Conservation (phyloP, 2,113 vertebrate genomes). For the Coracopsis vasa region DNA sequence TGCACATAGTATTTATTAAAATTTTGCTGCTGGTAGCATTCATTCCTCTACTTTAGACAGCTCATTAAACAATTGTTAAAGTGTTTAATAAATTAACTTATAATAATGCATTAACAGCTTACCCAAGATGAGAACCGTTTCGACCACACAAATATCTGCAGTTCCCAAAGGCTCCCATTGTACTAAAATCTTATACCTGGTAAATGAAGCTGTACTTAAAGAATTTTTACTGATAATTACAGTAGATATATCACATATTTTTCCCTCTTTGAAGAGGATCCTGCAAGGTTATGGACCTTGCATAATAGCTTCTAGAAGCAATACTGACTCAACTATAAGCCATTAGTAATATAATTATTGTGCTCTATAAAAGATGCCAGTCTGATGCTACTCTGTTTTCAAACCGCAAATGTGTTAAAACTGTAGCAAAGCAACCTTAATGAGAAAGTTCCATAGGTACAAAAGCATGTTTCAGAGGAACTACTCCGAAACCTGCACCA, state of each 20-base stretch:
- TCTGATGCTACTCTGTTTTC: neutral
- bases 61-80: constrained; percentile 49
- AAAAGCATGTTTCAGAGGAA: neutral
- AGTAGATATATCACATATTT: neutral
- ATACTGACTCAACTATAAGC: neutral
- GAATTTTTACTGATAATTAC: constrained; percentile 1
- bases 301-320: neutral
- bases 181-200: neutral
- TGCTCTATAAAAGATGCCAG: neutral
- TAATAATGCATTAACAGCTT: constrained; percentile 39
- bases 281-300: neutral
- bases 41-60: constrained; percentile 16
- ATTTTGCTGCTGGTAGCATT: neutral
- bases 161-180: neutral
- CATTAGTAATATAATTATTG: neutral
- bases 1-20: constrained; percentile 11
- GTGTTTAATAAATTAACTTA: constrained; percentile 22
- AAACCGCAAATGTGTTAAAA: neutral
- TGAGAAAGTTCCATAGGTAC: neutral
- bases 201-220: neutral
- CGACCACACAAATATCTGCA: constrained; percentile 18
- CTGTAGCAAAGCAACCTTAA: neutral
- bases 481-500: neutral
- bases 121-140: constrained; percentile 26
- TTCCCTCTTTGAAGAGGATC: neutral